These are phyloP conservation scores for Phocides pigmalion DNA, from an alignment of 1,140 invertebrate genomes.

Conservation along the genomic window DNA sequence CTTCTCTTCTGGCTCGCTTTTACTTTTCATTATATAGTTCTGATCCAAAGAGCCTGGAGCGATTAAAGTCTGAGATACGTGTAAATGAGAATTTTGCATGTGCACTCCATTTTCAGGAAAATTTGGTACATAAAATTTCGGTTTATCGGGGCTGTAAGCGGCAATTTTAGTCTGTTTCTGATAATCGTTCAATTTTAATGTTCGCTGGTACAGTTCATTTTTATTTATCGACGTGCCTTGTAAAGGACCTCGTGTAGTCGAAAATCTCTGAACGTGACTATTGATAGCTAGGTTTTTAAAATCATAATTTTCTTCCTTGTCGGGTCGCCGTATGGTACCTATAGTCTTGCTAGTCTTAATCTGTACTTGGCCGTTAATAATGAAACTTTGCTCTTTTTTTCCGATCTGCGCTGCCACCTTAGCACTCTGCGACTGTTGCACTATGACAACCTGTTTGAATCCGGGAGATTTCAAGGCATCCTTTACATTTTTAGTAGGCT, in stretches of 20 bases:
- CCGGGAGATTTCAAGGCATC: constrained; percentile 36
- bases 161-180: constrained; percentile 4
- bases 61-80: constrained; percentile 12
- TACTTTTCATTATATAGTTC: constrained; percentile 3
- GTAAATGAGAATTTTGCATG: constrained; percentile 14
- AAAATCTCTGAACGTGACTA: constrained; percentile 48
- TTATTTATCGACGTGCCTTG: constrained; percentile 32
- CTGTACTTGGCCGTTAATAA: constrained; percentile 41
- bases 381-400: constrained; percentile 43
- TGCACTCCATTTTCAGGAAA: constrained; percentile 8
- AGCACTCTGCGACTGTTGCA: constrained; percentile 51
- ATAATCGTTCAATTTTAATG: constrained; percentile 37
- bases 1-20: not conserved
- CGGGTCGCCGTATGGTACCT: constrained; percentile 1
- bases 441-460: constrained; percentile 67
- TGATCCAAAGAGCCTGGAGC: not conserved
- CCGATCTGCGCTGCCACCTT: constrained; percentile 23
- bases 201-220: constrained; percentile 35
- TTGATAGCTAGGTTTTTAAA: constrained; percentile 60
- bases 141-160: constrained; percentile 2
- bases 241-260: constrained; percentile 33
- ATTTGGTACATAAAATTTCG: constrained; percentile 8
- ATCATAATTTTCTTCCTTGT: constrained; percentile 57
- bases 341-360: constrained; percentile 7
- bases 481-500: constrained; percentile 44